These are phyloP conservation scores for Podarcis lilfordi DNA, from an alignment of 2,797 vertebrate species.

Conservation along the genomic window DNA sequence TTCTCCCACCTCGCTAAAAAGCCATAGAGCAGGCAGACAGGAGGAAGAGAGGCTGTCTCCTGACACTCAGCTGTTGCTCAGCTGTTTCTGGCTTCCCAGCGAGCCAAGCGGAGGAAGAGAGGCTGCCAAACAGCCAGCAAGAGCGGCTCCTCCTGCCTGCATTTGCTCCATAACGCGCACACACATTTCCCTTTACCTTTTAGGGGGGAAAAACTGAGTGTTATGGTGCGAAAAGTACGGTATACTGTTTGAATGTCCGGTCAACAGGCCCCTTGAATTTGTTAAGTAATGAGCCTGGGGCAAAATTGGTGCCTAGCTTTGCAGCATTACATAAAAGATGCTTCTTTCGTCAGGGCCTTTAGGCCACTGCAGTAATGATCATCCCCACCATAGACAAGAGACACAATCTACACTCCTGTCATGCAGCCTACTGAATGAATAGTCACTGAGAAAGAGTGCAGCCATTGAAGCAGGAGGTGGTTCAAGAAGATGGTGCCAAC, in stretches of 20 bases:
- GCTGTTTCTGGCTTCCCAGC: too few relatives aligned
- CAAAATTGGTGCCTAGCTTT: background rate
- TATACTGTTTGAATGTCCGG: constrained; percentile 18
- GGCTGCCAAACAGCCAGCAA: too few relatives aligned
- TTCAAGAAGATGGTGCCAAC: background rate
- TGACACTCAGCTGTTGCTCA: too few relatives aligned
- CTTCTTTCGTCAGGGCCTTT: background rate
- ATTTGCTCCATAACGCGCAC: too few relatives aligned
- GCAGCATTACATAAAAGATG: background rate
- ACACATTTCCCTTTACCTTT: too few relatives aligned
- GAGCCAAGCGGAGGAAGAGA: too few relatives aligned
- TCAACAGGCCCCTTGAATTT: constrained; percentile 25
- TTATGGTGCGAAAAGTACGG: too few relatives aligned
- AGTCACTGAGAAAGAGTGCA: background rate
- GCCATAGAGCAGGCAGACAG: too few relatives aligned
- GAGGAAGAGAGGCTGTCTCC: too few relatives aligned
- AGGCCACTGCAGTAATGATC: background rate
- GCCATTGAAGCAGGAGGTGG: background rate
- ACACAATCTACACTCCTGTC: background rate
- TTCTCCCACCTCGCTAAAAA: too few relatives aligned
- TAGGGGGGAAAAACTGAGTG: too few relatives aligned
- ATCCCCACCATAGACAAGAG: background rate
- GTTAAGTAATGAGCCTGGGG: background rate
- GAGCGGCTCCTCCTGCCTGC: too few relatives aligned
- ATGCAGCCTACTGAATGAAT: background rate